Base-by-base conservation (phyloP, 1,140 invertebrate species). In the Drosophila sp. region DNA sequence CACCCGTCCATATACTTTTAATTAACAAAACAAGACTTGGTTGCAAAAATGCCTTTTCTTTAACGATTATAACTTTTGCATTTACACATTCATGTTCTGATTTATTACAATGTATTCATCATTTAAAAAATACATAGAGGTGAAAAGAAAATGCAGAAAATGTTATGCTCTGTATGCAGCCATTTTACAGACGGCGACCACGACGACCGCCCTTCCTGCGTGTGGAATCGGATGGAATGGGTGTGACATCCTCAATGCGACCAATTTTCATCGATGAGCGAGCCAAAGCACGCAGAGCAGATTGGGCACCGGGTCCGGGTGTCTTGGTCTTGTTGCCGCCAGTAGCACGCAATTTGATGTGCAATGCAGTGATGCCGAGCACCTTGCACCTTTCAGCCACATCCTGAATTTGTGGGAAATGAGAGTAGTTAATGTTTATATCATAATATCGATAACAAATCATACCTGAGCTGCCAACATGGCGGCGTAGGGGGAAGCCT, bases 231-330 rank as follows among this genome's bases (percentile, higher is more conserved):
- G 98, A 99, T 91, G 99, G 99, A 93, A 99, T 99, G 9, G 99
- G 99, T 9, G 99, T 99, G 0, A 99, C 99, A 95, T 99, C 99
- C 93, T 98, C 98, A 93, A 99, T 99, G 81, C 99, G 95, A 46
- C 99, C 99, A 93, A 99, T 99, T 92, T 99, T 99, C 97, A 99
- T 99, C 74, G 97, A 98, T 38, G 98, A 98, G 93, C 99, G 97
- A 81, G 99, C 99, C 70, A 99, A 94, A 90, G 99, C 99, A 82
- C 99, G 94, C 2, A 99, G 94, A 54, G 99, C 99, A 48, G 98
- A 99, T 93, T 99, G 99, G 48, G 99, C 99, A 83, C 99, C 99
- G 43, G 99, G 99, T 92, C 99, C 99, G 53, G 98, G 98, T 4
- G 98, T 99, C 93, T 99, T 99, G 43, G 98, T 99, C 91, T 97